These are phyloP conservation scores for Australoheros facetus DNA, from an alignment of 2,797 vertebrate genomes.

Conservation along the genomic window DNA sequence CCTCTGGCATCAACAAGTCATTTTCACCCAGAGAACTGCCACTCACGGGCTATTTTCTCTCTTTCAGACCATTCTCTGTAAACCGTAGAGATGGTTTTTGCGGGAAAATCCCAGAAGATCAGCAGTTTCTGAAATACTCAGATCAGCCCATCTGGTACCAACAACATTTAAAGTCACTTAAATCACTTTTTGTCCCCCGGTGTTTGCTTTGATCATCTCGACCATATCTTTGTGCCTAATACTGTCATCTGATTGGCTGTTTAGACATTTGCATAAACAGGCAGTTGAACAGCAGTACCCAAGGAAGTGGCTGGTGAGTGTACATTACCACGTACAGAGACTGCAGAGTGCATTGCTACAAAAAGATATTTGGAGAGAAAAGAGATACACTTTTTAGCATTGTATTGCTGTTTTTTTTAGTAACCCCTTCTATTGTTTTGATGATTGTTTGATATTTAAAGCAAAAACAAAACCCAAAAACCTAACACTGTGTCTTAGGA, in stretches of 20 bases:
- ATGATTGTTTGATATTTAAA: background rate
- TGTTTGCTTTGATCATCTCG: background rate
- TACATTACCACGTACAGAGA: background rate
- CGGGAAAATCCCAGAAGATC: background rate
- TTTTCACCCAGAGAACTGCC: slow-evolving; percentile 11
- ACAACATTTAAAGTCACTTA: background rate
- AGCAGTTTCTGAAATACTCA: slow-evolving; percentile 3
- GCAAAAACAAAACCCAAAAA: too few relatives aligned
- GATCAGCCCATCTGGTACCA: background rate
- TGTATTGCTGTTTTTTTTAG: too few relatives aligned
- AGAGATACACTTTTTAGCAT: background rate
- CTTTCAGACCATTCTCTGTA: background rate
- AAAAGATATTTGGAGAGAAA: background rate
- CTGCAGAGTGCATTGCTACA: background rate
- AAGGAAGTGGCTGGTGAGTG: background rate
- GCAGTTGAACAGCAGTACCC: background rate
- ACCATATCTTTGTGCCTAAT: too few relatives aligned
- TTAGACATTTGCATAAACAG: background rate
- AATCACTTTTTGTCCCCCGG: background rate
- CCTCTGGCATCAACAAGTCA: slow-evolving; percentile 38
- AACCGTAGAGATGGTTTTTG: background rate
- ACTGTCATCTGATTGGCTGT: background rate
- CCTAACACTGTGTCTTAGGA: background rate
- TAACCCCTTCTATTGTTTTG: background rate
- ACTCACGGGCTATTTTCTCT: background rate